Evolutionary conservation across 2,888 invertebrate genomes (phyloP), one percentile per base, ranked within the genome.

Genomic region (Drosophila cognata): DNA sequence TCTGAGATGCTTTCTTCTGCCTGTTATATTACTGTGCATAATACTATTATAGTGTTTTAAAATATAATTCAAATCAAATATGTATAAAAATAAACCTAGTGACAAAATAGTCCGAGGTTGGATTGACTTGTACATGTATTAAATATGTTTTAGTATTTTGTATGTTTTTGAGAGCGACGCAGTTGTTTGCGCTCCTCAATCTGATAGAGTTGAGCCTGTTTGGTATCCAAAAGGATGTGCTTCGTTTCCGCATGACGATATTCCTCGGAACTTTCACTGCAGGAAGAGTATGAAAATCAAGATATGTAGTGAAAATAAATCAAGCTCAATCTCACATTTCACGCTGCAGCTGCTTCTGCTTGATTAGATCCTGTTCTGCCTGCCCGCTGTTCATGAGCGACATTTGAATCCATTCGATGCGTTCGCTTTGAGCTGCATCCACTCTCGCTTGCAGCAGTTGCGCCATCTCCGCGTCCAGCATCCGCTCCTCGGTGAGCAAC

Each of bases 161-260:
- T 13, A 11, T 11, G 50, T 21, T 21, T 48, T 21, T 84, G 77
- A 85, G 82, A 80, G 6, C 64, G 79, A 0, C 63, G 69, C 7
- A 67, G 18, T 1, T 61, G 64, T 55, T 72, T 74, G 13, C 74
- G 71, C 50, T 90, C 82, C 43, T 82, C 80, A 21, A 87, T 90
- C 62, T 87, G 87, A 56, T 82, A 64, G 7, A 90, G 74, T 6
- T 87, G 87, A 2, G 82, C 78, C 31, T 66, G 72, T 4, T 90
- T 87, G 18, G 78, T 76, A 2, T 75, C 78, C 55, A 82, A n/a
- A 0, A 87, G 75, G 0, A 90, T 60, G 7, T 88, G 66, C 13
- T 66, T 82, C 0, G 85, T 79, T 57, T 82, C 79, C 88, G 74
- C 63, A 8, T 87, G 82, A 1, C 90, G 90, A 69, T 89, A 67